phyloP scores from a whole-genome alignment of 1,140 invertebrate species.

The Macrobrachium rosenbergii region DNA sequence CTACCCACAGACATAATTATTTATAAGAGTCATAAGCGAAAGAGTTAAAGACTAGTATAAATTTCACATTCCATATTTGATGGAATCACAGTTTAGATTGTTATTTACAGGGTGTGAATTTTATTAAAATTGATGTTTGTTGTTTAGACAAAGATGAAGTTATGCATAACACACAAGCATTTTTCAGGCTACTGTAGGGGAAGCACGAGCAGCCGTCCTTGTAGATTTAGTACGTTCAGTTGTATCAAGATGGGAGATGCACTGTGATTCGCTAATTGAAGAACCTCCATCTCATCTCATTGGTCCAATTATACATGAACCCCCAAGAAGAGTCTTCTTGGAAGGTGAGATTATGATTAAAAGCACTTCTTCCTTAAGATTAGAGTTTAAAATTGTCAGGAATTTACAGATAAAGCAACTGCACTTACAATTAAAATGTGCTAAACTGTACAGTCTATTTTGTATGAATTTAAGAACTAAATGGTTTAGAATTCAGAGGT shows the following conservation, averaged over 20 bases:
- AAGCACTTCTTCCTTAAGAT: too few relatives aligned
- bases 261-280: constrained; percentile 58
- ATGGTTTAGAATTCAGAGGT: too few relatives aligned
- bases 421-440: background rate
- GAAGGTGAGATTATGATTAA: constrained; percentile 31
- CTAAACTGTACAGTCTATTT: background rate
- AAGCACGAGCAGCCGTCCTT: constrained; percentile 35
- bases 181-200: constrained; percentile 49
- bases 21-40: too few relatives aligned
- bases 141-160: too few relatives aligned
- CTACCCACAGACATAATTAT: too few relatives aligned
- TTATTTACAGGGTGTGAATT: too few relatives aligned
- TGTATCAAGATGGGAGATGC: constrained; percentile 57
- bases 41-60: too few relatives aligned
- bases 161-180: background rate
- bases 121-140: too few relatives aligned
- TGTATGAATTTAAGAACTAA: background rate
- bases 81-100: too few relatives aligned
- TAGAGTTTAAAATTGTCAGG: background rate
- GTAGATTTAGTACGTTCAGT: constrained; percentile 51
- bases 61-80: too few relatives aligned
- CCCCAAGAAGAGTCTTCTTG: constrained; percentile 51
- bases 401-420: background rate
- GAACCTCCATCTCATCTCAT: constrained; percentile 46
- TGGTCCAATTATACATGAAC: constrained; percentile 56